phyloP scores from a whole-genome alignment of 2,113 vertebrate species.

The Malaclemys terrapin region DNA sequence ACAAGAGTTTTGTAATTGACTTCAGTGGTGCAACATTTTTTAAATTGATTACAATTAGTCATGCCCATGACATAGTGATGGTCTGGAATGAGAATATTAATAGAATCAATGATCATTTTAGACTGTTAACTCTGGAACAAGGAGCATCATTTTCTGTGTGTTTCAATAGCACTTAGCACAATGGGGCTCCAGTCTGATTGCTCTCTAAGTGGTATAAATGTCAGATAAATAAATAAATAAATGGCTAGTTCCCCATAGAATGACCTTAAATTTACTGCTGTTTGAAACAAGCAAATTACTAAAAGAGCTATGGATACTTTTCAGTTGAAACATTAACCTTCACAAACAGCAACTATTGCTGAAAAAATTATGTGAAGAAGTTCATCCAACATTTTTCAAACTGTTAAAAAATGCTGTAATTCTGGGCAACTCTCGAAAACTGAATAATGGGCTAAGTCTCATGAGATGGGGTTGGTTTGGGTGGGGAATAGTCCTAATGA shows the following conservation, averaged over 20 bases:
- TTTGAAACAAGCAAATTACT: not conserved
- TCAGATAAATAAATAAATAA: not conserved
- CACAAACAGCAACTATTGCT: not conserved
- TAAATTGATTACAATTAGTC: not conserved
- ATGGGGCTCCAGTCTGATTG: not conserved
- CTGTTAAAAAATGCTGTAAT: not conserved
- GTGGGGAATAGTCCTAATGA: not conserved
- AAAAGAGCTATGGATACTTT: not conserved
- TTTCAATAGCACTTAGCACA: not conserved
- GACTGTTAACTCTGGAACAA: not conserved
- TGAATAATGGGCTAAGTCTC: not conserved
- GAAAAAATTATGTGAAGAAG: not conserved
- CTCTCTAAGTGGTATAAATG: not conserved
- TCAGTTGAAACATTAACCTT: not conserved
- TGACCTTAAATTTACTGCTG: not conserved
- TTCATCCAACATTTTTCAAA: not conserved
- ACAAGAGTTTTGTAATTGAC: not conserved
- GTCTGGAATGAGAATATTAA: not conserved
- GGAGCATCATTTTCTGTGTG: not conserved
- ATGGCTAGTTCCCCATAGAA: not conserved
- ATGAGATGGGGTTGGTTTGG: not conserved
- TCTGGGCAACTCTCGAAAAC: not conserved
- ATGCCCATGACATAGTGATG: not conserved
- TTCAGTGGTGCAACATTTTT: not conserved
- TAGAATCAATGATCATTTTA: not conserved